Conservation (phyloP, 2,888 invertebrate genomes). For the Drosophila nr. medialis region DNA sequence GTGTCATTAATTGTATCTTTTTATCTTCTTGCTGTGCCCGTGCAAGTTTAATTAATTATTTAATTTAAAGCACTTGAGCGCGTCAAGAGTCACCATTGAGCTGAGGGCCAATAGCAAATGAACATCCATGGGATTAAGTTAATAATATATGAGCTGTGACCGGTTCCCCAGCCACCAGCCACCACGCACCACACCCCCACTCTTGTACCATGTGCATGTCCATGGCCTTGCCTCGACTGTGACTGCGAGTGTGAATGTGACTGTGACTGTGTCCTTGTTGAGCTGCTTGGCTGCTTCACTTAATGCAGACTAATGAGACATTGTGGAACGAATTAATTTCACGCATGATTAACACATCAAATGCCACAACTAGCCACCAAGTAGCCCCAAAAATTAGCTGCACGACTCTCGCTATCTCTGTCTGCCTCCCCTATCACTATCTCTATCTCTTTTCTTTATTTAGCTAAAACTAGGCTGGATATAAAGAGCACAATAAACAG, state of each 20-base stretch:
- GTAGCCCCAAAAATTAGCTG: not conserved
- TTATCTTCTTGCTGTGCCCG: slow-evolving; percentile 35
- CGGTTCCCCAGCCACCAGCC: slow-evolving; percentile 1
- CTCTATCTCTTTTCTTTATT: not conserved
- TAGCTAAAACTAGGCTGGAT: not conserved
- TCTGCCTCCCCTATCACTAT: not conserved
- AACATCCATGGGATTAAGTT: slow-evolving; percentile 74
- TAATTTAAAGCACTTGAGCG: slow-evolving; percentile 79
- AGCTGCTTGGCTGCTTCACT: slow-evolving; percentile 69
- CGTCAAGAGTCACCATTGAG: slow-evolving; percentile 69
- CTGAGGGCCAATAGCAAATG: slow-evolving; percentile 59
- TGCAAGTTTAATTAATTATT: slow-evolving; percentile 78
- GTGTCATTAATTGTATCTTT: slow-evolving; percentile 11
- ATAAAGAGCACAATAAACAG: slow-evolving; percentile 7
- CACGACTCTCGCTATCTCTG: not conserved
- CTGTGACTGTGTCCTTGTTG: slow-evolving; percentile 43
- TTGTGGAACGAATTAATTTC: slow-evolving; percentile 82
- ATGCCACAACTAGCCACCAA: slow-evolving; percentile 48
- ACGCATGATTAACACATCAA: slow-evolving; percentile 83
- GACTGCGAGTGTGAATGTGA: slow-evolving; percentile 12
- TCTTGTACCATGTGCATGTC: slow-evolving; percentile 16
- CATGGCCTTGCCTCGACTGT: slow-evolving; percentile 14
- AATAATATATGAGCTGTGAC: slow-evolving; percentile 77
- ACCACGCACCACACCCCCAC: not conserved
- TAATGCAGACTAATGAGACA: slow-evolving; percentile 83